phyloP scores from a whole-genome alignment of 2,888 invertebrate genomes.

The Chymomyza amoena region DNA sequence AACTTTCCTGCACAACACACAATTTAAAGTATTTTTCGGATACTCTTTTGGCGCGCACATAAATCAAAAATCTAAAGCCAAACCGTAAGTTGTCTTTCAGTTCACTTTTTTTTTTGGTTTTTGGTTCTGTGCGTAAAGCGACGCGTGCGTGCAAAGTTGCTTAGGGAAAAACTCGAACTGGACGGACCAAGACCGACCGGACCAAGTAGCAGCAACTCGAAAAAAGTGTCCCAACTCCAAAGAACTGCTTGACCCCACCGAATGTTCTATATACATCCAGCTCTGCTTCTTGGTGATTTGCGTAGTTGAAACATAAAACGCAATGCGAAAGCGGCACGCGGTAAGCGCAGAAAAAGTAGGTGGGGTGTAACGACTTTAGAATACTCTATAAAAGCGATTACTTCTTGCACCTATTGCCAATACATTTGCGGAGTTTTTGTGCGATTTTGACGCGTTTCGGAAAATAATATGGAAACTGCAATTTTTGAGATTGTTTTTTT shows the following conservation, averaged over 20 bases:
- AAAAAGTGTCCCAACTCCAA: background rate
- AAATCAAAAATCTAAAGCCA: conserved; percentile 62
- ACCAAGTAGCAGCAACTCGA: background rate
- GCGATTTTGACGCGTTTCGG: too few species aligned
- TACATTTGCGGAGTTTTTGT: too few species aligned
- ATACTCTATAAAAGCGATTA: too few species aligned
- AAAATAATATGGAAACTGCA: too few species aligned
- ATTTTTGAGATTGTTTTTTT: too few species aligned
- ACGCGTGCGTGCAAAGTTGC: conserved; percentile 71
- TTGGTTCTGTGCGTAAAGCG: conserved; percentile 15
- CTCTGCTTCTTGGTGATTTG: background rate
- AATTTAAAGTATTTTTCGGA: conserved; percentile 48
- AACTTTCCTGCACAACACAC: conserved; percentile 45
- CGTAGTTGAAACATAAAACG: conserved; percentile 16
- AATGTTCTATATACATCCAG: too few species aligned
- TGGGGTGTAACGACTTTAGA: too few species aligned
- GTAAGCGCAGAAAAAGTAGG: background rate
- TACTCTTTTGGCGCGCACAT: conserved; percentile 38
- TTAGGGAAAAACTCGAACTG: conserved; percentile 69
- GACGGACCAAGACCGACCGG: conserved; percentile 35
- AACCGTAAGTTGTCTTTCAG: conserved; percentile 23
- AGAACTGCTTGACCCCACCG: conserved; percentile 2
- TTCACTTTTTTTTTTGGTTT: conserved; percentile 5
- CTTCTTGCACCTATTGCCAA: too few species aligned
- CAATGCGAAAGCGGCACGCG: conserved; percentile 15